These are phyloP conservation scores for Heteromyza rotundicornis DNA, from an alignment of 2,888 invertebrate genomes.

Conservation along the genomic window DNA sequence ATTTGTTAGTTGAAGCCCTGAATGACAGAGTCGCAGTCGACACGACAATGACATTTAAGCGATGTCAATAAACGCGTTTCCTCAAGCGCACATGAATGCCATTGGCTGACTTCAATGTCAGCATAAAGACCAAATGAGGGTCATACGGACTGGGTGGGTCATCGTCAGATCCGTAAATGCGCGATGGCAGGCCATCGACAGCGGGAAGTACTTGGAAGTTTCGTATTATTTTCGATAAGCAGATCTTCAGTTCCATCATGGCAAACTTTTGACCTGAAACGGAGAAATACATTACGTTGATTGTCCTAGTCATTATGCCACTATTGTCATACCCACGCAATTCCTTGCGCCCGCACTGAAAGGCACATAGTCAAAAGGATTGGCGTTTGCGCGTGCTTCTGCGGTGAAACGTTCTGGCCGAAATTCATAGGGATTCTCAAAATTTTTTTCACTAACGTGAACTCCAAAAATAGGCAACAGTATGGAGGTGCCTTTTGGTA, in stretches of 20 bases:
- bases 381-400: slow-evolving; percentile 26
- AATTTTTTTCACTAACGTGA: slow-evolving; percentile 46
- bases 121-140: slow-evolving; percentile 26
- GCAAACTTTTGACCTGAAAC: slow-evolving; percentile 63
- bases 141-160: slow-evolving; percentile 34
- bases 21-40: too few species aligned
- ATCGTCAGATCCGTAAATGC: too few species aligned
- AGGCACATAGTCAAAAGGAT: slow-evolving; percentile 66
- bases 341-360: slow-evolving; percentile 72
- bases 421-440: slow-evolving; percentile 45
- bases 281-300: too few species aligned
- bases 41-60: too few species aligned
- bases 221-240: slow-evolving; percentile 64
- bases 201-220: slow-evolving; percentile 61
- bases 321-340: slow-evolving; percentile 43
- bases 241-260: slow-evolving; percentile 66
- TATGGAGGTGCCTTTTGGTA: slow-evolving; percentile 46
- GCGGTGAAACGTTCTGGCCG: slow-evolving; percentile 63
- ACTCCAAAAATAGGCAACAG: slow-evolving; percentile 41
- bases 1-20: too few species aligned
- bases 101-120: slow-evolving; percentile 34
- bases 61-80: slow-evolving; percentile 14
- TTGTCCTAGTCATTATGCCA: too few species aligned
- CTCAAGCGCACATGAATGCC: slow-evolving; percentile 33
- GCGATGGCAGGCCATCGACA: slow-evolving; percentile 57